phyloP scores from a whole-genome alignment of 2,888 invertebrate genomes.

The Hypselothyrea guttata region DNA sequence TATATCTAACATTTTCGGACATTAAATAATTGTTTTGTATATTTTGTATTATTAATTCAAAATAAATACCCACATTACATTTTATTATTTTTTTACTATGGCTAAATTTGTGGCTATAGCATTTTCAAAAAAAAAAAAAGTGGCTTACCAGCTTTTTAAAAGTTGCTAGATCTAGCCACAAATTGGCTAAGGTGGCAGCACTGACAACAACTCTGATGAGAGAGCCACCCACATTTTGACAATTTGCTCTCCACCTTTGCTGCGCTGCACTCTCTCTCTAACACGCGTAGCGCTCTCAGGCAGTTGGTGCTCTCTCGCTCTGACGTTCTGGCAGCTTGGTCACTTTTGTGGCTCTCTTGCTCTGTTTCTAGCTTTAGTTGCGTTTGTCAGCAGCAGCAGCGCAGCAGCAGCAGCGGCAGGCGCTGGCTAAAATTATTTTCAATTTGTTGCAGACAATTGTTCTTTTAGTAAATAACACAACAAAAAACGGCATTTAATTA shows the following conservation, averaged over 20 bases:
- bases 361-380: slow-evolving; percentile 52
- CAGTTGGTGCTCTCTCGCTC: slow-evolving; percentile 6
- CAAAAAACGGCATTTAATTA: slow-evolving; percentile 2
- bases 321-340: slow-evolving; percentile 3
- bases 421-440: slow-evolving; percentile 49
- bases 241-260: slow-evolving; percentile 19
- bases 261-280: slow-evolving; percentile 13
- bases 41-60: no score
- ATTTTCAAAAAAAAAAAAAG: no score
- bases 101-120: no score
- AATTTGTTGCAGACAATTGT: slow-evolving; percentile 48
- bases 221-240: slow-evolving; percentile 63
- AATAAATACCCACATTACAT: no score
- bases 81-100: no score
- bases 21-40: no score
- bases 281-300: slow-evolving; percentile 10
- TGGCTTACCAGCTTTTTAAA: no score
- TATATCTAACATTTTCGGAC: no score
- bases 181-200: no score
- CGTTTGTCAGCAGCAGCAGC: slow-evolving; percentile 53
- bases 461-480: slow-evolving; percentile 16
- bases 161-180: no score
- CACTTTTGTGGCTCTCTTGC: slow-evolving; percentile 8
- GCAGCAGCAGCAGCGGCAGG: slow-evolving; percentile 36
- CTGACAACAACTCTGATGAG: slow-evolving; percentile 27